Conservation (phyloP, 2,797 vertebrate species). For the Bovichtus variegatus region DNA sequence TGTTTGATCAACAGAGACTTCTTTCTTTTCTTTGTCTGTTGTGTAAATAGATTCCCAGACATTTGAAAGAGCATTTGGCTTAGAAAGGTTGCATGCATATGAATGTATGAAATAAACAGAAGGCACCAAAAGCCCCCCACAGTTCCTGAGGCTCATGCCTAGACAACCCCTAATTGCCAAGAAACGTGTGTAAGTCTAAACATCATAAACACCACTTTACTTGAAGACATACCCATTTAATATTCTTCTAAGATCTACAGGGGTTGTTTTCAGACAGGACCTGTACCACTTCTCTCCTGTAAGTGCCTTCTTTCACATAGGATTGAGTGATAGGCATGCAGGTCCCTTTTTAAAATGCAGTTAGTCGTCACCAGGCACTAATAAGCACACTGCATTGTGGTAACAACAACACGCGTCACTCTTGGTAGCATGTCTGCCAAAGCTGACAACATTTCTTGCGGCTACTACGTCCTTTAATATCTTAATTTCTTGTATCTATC, state of each 20-base stretch:
- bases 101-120: conserved; percentile 77
- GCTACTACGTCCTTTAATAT: conserved; percentile 61
- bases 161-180: conserved; percentile 48
- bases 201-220: conserved; percentile 57
- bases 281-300: conserved; percentile 75
- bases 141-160: conserved; percentile 37
- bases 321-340: conserved; percentile 77
- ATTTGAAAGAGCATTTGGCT: conserved; percentile 57
- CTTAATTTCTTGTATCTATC: conserved; percentile 72
- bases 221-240: conserved; percentile 60
- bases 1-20: conserved; percentile 49
- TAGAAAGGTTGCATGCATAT: conserved; percentile 77
- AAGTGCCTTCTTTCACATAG: conserved; percentile 86
- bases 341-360: conserved; percentile 70
- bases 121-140: conserved; percentile 64
- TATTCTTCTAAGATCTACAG: conserved; percentile 55
- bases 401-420: conserved; percentile 49
- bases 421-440: conserved; percentile 75
- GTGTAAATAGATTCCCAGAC: conserved; percentile 77
- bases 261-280: conserved; percentile 60
- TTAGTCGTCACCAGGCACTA: conserved; percentile 53
- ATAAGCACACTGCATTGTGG: conserved; percentile 77
- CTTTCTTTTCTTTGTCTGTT: conserved; percentile 33
- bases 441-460: conserved; percentile 56
- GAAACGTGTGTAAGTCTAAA: conserved; percentile 43